These are phyloP conservation scores for Ellobium chinense DNA, from an alignment of 2,888 invertebrate species.

Conservation along the genomic window DNA sequence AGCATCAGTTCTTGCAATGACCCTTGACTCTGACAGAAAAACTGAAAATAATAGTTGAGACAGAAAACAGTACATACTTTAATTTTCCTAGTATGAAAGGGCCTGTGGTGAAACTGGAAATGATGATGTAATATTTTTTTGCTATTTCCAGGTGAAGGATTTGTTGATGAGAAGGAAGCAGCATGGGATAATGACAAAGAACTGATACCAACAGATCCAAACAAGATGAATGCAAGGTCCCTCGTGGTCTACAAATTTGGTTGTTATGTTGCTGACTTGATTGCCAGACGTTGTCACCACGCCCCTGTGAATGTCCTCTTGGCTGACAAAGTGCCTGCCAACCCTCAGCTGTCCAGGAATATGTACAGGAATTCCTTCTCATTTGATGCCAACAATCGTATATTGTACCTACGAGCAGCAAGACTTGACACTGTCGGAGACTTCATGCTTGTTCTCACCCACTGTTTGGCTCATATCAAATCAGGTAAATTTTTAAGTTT, in stretches of 20 bases:
- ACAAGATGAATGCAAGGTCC: conserved; percentile 70
- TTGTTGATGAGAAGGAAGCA: conserved; percentile 67
- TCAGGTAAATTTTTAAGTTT: conserved; percentile 62
- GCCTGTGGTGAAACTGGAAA: no score
- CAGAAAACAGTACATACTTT: no score
- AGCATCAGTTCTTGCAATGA: no score
- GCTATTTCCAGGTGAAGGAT: conserved; percentile 23
- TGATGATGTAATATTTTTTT: not conserved
- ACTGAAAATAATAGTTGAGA: no score
- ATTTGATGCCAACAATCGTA: conserved; percentile 75
- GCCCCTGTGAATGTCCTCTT: conserved; percentile 73
- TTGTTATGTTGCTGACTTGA: conserved; percentile 71
- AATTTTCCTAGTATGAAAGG: no score
- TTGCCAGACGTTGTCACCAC: conserved; percentile 71
- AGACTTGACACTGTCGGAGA: conserved; percentile 75
- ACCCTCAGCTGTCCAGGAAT: conserved; percentile 68
- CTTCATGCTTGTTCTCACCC: conserved; percentile 73
- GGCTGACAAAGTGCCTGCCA: conserved; percentile 75
- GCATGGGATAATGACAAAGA: conserved; percentile 73
- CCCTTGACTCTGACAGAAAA: no score
- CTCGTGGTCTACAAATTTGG: conserved; percentile 78
- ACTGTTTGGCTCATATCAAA: conserved; percentile 75
- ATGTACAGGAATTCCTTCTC: conserved; percentile 76
- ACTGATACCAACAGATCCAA: conserved; percentile 74
- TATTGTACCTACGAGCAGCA: conserved; percentile 72